These are phyloP conservation scores for Azemiops feae DNA, from an alignment of 2,113 vertebrate genomes.

Conservation along the genomic window DNA sequence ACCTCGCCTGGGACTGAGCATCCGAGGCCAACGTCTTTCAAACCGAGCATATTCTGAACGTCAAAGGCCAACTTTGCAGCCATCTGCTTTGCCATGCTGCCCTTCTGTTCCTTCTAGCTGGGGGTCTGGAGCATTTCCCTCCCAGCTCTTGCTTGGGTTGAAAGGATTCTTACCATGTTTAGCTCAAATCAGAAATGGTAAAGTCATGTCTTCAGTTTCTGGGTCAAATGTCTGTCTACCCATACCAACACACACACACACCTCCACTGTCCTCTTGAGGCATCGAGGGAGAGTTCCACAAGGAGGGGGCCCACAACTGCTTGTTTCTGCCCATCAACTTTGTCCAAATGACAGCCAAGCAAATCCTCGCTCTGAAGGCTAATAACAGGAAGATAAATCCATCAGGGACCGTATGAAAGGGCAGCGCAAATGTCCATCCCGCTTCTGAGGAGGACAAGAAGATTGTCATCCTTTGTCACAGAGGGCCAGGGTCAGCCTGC, in stretches of 20 bases:
- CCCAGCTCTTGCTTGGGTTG: conserved; percentile 65
- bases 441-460: background rate
- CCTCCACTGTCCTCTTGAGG: conserved; percentile 45
- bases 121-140: conserved; percentile 61
- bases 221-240: conserved; percentile 68
- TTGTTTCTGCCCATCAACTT: conserved; percentile 66
- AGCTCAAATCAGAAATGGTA: conserved; percentile 70
- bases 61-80: conserved; percentile 25
- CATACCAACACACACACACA: background rate
- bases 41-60: background rate
- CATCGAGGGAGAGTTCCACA: conserved; percentile 35
- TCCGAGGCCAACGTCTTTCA: background rate
- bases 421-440: conserved; percentile 37
- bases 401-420: conserved; percentile 35
- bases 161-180: conserved; percentile 71
- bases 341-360: conserved; percentile 68
- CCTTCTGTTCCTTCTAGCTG: conserved; percentile 19
- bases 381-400: conserved; percentile 61
- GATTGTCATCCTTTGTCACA: background rate
- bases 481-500: background rate
- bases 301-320: conserved; percentile 4
- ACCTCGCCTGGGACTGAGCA: background rate
- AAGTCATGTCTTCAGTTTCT: conserved; percentile 70
- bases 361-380: conserved; percentile 63
- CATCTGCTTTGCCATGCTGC: conserved; percentile 14